Base-by-base conservation (phyloP, 2,113 vertebrate species). In the Spermophilus dauricus region DNA sequence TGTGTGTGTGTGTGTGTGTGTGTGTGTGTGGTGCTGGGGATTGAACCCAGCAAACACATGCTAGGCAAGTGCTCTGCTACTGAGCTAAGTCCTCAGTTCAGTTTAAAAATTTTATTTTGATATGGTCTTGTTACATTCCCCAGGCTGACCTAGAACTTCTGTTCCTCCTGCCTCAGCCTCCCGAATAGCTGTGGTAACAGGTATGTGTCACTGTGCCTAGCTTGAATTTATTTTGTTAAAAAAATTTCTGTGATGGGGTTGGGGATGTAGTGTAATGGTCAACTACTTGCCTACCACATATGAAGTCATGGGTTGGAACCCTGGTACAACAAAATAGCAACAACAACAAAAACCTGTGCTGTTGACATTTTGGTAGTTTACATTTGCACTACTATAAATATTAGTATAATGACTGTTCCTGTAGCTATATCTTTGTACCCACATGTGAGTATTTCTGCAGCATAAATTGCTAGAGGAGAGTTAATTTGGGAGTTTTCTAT, bases 331-430 rank as follows among this genome's bases (percentile, higher is more conserved):
- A 63, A 51, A 51, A 63, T 28, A 63, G 26, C 61, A 63, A 63
- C 24, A 61, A 58, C 56, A 58, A 58, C 56, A 58, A 58, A 58
- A 28, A 63, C 12, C 28, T 67, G 65, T 30, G 30, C 30, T 67
- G 39, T 89, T 58, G 61, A 63, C 37, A 84, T 89, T 89, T 89
- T 89, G 39, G 32, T 83, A 61, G 30, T 73, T 73, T 84, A 77
- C 16, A 78, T 42, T 63, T 72, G 5, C 1, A 56, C 30, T 65
- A 63, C 48, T 83, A 11, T 92, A 61, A 82, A 34, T 37, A 81
- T 37, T 32, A 88, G 48, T 76, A 37, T 89, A 88, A 88, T 88
- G 39, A 94, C 42, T 65, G 77, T 32, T 94, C 8, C 58, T 94
- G 17, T 77, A 72, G 22, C 34, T 83, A 84, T 11, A 48, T 73